Conservation (phyloP, 2,888 invertebrate species). For the Pseudococcus viburni region DNA sequence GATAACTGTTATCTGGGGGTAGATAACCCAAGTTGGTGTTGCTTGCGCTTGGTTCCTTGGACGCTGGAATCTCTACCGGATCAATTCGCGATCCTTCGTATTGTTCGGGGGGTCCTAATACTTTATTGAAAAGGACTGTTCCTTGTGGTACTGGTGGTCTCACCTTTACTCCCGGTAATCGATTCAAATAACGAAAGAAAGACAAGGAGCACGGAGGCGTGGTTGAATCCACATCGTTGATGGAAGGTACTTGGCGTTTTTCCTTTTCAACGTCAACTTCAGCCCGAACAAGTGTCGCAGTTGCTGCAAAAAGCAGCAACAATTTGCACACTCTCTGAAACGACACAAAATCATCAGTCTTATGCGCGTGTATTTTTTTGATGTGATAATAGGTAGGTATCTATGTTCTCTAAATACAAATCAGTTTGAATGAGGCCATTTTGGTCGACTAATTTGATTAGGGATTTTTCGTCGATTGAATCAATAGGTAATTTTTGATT, state of each 20-base stretch:
- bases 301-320: conserved; percentile 21
- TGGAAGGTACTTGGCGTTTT: conserved; percentile 35
- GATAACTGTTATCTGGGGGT: conserved; percentile 58
- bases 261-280: conserved; percentile 6
- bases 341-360: background rate
- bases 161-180: conserved; percentile 65
- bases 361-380: too few species aligned
- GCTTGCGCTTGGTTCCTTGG: conserved; percentile 8
- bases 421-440: too few species aligned
- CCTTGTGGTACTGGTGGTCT: conserved; percentile 67
- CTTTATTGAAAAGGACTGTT: conserved; percentile 65
- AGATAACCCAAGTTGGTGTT: conserved; percentile 19
- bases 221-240: background rate
- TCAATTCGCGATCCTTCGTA: conserved; percentile 50
- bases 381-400: too few species aligned
- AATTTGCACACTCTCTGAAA: conserved; percentile 41
- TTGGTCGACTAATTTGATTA: too few species aligned
- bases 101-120: conserved; percentile 58
- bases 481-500: too few species aligned
- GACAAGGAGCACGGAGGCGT: conserved; percentile 66
- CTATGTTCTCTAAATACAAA: too few species aligned
- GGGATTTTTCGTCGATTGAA: too few species aligned
- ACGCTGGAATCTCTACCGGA: conserved; percentile 26
- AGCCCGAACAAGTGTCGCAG: background rate
- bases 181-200: conserved; percentile 66